Conservation (phyloP, 2,888 invertebrate species). For the Patella pellucida region DNA sequence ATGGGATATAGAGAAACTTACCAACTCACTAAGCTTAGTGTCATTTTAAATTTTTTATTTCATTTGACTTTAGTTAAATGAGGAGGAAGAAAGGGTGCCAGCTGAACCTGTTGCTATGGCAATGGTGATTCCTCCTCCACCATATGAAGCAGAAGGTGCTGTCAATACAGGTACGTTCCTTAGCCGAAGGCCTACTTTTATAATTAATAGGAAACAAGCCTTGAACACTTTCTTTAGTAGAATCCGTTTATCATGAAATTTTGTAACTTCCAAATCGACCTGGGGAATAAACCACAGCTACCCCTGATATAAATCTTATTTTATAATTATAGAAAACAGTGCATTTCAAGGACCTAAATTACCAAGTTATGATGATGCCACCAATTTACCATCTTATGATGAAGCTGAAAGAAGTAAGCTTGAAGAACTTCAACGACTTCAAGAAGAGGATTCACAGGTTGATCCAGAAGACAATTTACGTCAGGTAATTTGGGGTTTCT, state of each 20-base stretch:
- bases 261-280: too few relatives aligned
- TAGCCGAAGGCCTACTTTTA: too few relatives aligned
- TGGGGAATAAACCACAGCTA: too few relatives aligned
- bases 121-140: constrained; percentile 57
- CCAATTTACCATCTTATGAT: constrained; percentile 90
- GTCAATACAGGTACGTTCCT: constrained; percentile 17
- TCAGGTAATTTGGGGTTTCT: background rate
- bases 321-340: constrained; percentile 20
- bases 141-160: constrained; percentile 21
- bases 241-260: too few relatives aligned
- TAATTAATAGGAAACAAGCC: too few relatives aligned
- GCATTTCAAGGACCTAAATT: constrained; percentile 65
- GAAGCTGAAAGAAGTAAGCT: constrained; percentile 90
- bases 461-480: constrained; percentile 74
- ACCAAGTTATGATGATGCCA: constrained; percentile 88
- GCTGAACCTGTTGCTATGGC: constrained; percentile 58
- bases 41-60: too few relatives aligned
- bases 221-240: too few relatives aligned
- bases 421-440: constrained; percentile 36
- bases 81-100: constrained; percentile 56
- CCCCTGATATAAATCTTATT: background rate
- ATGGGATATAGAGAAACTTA: too few relatives aligned
- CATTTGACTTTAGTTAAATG: constrained; percentile 44
- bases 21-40: too few relatives aligned
- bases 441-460: constrained; percentile 62